Evolutionary conservation across 2,888 invertebrate genomes (phyloP), one percentile per base, ranked within the genome.

Genomic region (Willowsia nigromaculata): DNA sequence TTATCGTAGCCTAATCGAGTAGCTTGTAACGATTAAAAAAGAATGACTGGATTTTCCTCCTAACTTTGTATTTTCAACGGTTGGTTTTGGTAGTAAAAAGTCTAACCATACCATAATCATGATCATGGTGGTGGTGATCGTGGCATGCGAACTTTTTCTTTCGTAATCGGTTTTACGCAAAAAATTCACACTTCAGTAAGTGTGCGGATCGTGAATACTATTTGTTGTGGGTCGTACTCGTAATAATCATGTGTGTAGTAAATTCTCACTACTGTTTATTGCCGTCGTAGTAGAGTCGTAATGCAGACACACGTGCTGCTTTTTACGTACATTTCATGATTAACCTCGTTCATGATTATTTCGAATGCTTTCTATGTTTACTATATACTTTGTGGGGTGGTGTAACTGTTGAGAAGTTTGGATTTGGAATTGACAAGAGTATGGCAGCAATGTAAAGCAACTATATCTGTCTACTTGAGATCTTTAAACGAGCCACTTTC

Each of bases 181-280:
- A 78, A 78, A 78, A 78, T 78, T 78, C 37, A 78, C 78, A 78
- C 78, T 78, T 78, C 71, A 65, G 47, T n/a, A n/a, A n/a, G n/a
- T 76, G 3, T 76, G 47, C 27, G 50, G 30, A 47, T 78, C 78
- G 53, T 78, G 53, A 53, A 56, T 30, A 30, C 50, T 30, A 56
- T 78, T 56, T 78, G 30, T 50, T 78, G 53, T 50, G 33, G 53
- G 78, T 37, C 53, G 53, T 78, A 78, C 50, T 78, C 78, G 43
- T n/a, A n/a, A n/a, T n/a, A n/a, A n/a, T n/a, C n/a, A n/a, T n/a
- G n/a, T 71, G 43, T 74, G 71, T 25, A 74, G 25, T 74, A 74
- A 43, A 74, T 43, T 74, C 71, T 43, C 71, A 43, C 43, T 74
- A 43, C 43, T 43, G 43, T 74, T 74, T 74, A 74, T 74, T 74